These are phyloP conservation scores for Notolabrus celidotus DNA, from an alignment of 2,797 vertebrate genomes.

Conservation along the genomic window DNA sequence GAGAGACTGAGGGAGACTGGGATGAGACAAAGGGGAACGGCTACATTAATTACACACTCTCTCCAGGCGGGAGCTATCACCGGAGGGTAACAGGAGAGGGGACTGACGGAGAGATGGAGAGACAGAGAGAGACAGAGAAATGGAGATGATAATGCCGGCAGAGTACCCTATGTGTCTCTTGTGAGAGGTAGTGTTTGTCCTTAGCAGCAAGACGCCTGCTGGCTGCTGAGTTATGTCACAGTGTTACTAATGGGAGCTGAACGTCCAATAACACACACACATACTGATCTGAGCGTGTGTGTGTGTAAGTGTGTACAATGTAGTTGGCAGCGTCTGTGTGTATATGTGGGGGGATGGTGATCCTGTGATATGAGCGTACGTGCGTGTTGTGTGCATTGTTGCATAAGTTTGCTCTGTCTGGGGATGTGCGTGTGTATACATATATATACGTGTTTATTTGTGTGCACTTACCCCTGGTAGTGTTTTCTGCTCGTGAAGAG, in stretches of 20 bases:
- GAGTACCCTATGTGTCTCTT: conserved; percentile 66
- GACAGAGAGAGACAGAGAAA: conserved; percentile 62
- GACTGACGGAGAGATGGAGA: conserved; percentile 62
- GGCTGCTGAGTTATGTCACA: conserved; percentile 79
- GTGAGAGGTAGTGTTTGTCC: conserved; percentile 76
- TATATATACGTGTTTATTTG: conserved; percentile 46
- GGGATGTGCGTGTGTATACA: conserved; percentile 36
- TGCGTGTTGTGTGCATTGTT: conserved; percentile 43
- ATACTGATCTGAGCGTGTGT: conserved; percentile 37
- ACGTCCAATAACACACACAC: conserved; percentile 48
- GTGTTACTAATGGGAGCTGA: conserved; percentile 74
- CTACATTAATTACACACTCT: conserved; percentile 82
- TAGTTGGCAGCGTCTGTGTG: conserved; percentile 19
- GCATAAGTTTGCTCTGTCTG: conserved; percentile 46
- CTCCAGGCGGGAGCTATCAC: conserved; percentile 76
- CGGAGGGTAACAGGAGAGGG: conserved; percentile 61
- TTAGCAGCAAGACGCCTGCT: conserved; percentile 75
- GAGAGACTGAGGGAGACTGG: conserved; percentile 69
- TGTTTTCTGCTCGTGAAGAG: conserved; percentile 94
- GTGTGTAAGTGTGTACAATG: conserved; percentile 10
- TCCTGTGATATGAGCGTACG: conserved; percentile 16
- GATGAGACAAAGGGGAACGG: conserved; percentile 80
- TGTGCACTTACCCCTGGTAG: conserved; percentile 90
- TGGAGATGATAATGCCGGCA: conserved; percentile 68
- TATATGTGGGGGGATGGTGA: conserved; percentile 8